A percentile compares a stretch with the other conserved stretches of the same genome.
phyloP scores from a whole-genome alignment of 2,888 invertebrate genomes.

The Odontothrips loti region DNA sequence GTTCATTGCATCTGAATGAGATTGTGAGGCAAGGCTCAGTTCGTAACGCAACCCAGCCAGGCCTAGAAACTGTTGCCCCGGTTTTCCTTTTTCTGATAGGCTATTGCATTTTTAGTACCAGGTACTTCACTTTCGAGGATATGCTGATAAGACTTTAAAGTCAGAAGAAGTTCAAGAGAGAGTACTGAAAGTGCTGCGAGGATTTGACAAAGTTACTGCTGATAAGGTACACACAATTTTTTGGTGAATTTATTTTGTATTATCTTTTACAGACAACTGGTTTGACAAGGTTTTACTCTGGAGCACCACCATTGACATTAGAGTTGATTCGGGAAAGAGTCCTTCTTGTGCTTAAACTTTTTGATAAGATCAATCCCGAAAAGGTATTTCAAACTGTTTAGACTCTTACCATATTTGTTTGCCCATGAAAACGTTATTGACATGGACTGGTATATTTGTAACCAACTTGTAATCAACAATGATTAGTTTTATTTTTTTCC shows the following conservation, averaged over 20 bases:
- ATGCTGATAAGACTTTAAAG: constrained; percentile 41
- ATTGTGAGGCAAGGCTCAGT: no score
- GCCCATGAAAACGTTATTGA: no score
- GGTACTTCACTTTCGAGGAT: constrained; percentile 25
- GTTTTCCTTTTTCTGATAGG: no score
- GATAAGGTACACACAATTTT: constrained; percentile 65
- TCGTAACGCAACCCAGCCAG: no score
- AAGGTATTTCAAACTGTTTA: constrained; percentile 63
- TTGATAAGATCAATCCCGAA: constrained; percentile 91
- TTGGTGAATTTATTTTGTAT: constrained; percentile 50
- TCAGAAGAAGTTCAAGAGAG: constrained; percentile 68
- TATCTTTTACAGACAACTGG: constrained; percentile 52
- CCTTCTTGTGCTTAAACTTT: constrained; percentile 90
- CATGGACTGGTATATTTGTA: no score
- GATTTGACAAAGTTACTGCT: constrained; percentile 83
- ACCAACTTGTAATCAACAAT: background rate
- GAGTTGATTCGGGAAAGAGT: constrained; percentile 84
- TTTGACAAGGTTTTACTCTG: constrained; percentile 38
- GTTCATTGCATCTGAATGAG: no score
- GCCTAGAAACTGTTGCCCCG: no score
- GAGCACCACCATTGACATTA: constrained; percentile 64
- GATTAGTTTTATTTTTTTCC: constrained; percentile 29
- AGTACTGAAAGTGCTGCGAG: constrained; percentile 79
- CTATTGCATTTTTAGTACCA: background rate
- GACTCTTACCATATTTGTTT: no score